These are phyloP conservation scores for Lamellibrachia satsuma DNA, from an alignment of 2,888 invertebrate species.

Conservation along the genomic window DNA sequence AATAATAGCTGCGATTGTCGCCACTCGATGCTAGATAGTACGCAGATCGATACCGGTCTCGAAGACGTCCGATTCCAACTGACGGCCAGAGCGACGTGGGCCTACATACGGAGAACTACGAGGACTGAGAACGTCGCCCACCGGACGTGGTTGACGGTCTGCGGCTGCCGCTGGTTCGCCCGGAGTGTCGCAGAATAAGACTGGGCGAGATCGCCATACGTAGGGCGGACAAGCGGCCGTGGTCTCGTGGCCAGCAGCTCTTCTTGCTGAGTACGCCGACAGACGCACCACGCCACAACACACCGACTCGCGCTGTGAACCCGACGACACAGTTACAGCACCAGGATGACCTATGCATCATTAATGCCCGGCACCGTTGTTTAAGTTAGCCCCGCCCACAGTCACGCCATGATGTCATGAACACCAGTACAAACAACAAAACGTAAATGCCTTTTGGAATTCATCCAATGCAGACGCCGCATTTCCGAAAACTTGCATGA, in stretches of 20 bases:
- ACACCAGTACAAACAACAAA: neutral
- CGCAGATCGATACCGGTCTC: neutral
- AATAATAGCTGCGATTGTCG: slow-evolving; percentile 6
- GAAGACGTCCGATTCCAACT: neutral
- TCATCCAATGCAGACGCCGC: neutral
- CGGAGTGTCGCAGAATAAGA: neutral
- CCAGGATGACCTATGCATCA: neutral
- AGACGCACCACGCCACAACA: neutral
- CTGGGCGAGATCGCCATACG: neutral
- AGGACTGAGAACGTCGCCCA: neutral
- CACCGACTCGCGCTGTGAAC: neutral
- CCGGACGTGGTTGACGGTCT: neutral
- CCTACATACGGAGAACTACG: neutral
- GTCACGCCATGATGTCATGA: neutral
- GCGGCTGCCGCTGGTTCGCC: neutral
- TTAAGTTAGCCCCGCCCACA: neutral
- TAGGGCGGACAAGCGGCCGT: neutral
- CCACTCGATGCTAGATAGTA: neutral
- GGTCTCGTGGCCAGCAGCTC: neutral
- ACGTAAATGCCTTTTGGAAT: neutral
- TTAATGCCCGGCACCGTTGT: neutral
- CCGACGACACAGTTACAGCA: neutral
- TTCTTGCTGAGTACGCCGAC: neutral
- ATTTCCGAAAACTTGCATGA: neutral
- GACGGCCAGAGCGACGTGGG: neutral